phyloP scores from a whole-genome alignment of 2,888 invertebrate genomes.

The Cistogaster globosa region DNA sequence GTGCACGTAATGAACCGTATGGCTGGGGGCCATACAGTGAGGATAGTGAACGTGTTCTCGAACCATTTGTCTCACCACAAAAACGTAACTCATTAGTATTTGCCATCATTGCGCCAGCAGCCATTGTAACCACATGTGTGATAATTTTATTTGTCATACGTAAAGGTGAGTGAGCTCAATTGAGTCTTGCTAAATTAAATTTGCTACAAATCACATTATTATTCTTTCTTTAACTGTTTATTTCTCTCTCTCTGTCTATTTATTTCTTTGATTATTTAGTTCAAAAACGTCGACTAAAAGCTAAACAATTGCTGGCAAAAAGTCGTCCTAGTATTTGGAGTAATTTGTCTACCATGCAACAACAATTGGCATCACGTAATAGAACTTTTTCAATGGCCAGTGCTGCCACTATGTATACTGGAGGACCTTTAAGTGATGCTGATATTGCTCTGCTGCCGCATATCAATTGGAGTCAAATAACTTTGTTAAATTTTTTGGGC shows the following conservation, averaged over 20 bases:
- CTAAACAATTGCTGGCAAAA: conserved; percentile 87
- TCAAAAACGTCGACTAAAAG: conserved; percentile 86
- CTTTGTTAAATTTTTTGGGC: conserved; percentile 93
- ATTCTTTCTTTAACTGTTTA: not conserved
- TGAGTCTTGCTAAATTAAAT: not conserved
- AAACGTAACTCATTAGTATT: conserved; percentile 84
- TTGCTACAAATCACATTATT: conserved; percentile 2
- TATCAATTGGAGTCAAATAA: conserved; percentile 93
- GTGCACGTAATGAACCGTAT: conserved; percentile 88
- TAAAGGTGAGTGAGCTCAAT: conserved; percentile 75
- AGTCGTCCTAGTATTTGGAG: conserved; percentile 86
- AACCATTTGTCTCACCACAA: conserved; percentile 80
- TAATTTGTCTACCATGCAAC: conserved; percentile 92
- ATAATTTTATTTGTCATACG: conserved; percentile 78
- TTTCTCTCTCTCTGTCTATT: not conserved
- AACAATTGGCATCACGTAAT: conserved; percentile 85
- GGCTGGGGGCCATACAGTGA: conserved; percentile 92
- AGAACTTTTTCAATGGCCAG: conserved; percentile 91
- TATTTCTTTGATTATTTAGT: conserved; percentile 82
- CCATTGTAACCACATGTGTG: conserved; percentile 81
- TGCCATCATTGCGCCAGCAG: conserved; percentile 86
- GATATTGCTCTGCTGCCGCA: conserved; percentile 92
- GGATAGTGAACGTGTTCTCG: conserved; percentile 85
- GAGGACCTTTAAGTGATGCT: conserved; percentile 87
- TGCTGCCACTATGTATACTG: conserved; percentile 90